A percentile compares a stretch with the other conserved stretches of the same genome.
Conservation (phyloP, 2,113 vertebrate genomes). For the Ascaphus truei region DNA sequence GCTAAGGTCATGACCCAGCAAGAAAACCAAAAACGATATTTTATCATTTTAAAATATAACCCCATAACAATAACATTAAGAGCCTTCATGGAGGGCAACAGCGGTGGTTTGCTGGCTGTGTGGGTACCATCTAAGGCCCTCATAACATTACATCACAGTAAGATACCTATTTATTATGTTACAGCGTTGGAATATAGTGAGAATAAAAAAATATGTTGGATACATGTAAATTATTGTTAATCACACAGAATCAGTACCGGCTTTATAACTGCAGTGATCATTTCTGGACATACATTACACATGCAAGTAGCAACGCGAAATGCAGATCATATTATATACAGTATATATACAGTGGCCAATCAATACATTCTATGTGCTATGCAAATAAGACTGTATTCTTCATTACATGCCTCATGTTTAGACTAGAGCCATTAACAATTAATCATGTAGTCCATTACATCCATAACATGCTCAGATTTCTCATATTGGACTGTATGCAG, state of each 20-base stretch:
- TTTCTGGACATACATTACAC: slow-evolving; percentile 47
- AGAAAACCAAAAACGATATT: too few relatives aligned
- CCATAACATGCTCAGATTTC: too few relatives aligned
- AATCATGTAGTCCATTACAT: too few relatives aligned
- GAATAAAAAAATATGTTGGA: slow-evolving; percentile 46
- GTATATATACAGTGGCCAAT: slow-evolving; percentile 1
- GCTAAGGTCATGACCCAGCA: too few relatives aligned
- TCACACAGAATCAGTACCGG: slow-evolving; percentile 43
- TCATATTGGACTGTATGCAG: too few relatives aligned
- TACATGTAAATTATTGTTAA: slow-evolving; percentile 43
- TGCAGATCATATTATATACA: background rate
- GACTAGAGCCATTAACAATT: too few relatives aligned
- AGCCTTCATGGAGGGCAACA: slow-evolving; percentile 14
- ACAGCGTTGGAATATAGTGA: slow-evolving; percentile 36
- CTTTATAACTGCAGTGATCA: slow-evolving; percentile 43
- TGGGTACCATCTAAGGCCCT: too few relatives aligned
- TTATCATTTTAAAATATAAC: too few relatives aligned
- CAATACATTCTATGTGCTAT: background rate
- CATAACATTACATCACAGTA: background rate
- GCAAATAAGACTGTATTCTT: too few relatives aligned
- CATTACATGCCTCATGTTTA: too few relatives aligned
- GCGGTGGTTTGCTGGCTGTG: background rate
- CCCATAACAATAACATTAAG: background rate
- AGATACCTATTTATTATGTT: too few relatives aligned
- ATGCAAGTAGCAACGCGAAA: slow-evolving; percentile 38